Evolutionary conservation across 1,140 invertebrate genomes (phyloP).

Genomic region (Heliconius hermathena): DNA sequence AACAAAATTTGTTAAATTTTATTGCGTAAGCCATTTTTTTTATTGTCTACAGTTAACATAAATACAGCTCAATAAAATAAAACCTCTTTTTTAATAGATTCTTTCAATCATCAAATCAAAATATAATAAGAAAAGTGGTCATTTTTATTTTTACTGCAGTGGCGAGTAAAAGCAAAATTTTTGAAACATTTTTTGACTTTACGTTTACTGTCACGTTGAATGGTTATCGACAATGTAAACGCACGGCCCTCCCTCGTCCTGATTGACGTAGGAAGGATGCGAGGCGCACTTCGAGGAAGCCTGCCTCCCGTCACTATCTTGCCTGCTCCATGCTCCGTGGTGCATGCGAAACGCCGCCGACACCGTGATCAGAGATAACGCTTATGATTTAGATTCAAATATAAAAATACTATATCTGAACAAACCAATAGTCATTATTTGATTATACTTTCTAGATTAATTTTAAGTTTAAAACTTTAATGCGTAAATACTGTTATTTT

Average conservation of each 20-base stretch:
- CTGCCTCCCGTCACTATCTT: conserved; percentile 53
- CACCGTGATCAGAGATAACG: conserved; percentile 71
- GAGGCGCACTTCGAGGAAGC: conserved; percentile 66
- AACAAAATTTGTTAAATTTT: neutral
- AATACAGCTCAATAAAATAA: no score
- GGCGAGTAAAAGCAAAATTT: neutral
- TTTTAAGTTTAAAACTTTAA: neutral
- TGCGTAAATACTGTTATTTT: neutral
- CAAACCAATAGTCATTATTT: conserved; percentile 3
- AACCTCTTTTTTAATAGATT: no score
- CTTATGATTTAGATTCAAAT: conserved; percentile 59
- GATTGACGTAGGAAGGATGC: conserved; percentile 54
- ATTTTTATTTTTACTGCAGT: neutral
- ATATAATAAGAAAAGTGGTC: neutral
- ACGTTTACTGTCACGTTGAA: conserved; percentile 4
- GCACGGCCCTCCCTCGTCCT: conserved; percentile 43
- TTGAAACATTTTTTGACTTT: neutral
- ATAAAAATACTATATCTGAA: neutral
- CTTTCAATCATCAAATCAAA: no score
- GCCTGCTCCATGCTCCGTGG: conserved; percentile 50
- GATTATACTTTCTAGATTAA: neutral
- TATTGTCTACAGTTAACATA: neutral
- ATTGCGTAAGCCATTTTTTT: neutral
- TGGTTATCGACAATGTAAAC: conserved; percentile 43
- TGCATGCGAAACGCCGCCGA: conserved; percentile 73